These are phyloP conservation scores for Sminthurides aquaticus DNA, from an alignment of 2,888 invertebrate genomes.

Conservation along the genomic window DNA sequence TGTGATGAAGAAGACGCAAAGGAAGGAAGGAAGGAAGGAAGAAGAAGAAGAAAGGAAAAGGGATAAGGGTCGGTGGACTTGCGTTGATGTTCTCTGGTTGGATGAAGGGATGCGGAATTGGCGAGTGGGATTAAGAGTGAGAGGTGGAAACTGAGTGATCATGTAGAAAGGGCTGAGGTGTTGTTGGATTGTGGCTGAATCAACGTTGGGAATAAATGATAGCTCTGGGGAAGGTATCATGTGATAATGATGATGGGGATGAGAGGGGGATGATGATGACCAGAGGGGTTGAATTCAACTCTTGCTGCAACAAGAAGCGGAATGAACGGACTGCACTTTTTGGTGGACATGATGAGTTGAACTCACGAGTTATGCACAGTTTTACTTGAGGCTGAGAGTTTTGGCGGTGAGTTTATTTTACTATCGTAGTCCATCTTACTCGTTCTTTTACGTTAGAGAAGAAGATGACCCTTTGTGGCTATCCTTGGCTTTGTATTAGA, in stretches of 20 bases:
- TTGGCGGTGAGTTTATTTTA: no score
- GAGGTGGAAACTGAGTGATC: not conserved
- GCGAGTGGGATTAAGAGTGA: conserved; percentile 1
- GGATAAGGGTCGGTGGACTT: conserved; percentile 5
- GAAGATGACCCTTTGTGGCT: no score
- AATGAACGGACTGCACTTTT: no score
- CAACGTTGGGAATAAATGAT: not conserved
- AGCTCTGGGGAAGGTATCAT: not conserved
- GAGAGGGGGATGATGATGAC: not conserved
- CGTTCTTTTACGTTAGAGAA: no score
- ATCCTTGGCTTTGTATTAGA: no score
- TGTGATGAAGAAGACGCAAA: not conserved
- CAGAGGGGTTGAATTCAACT: not conserved
- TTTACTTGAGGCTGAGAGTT: no score
- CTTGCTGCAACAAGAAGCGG: no score
- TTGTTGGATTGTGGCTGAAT: not conserved
- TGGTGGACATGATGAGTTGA: no score
- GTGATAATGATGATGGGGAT: not conserved
- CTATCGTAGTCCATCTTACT: no score
- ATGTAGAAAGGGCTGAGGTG: not conserved
- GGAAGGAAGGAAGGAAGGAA: not conserved
- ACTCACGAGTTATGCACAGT: no score
- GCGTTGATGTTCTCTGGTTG: not conserved
- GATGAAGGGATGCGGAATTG: not conserved
- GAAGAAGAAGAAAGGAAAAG: not conserved